Percentiles rank a stretch among this genome's conserved stretches.
Evolutionary conservation across 35 echinoderm and acorn worm species (phyloP).

Genomic region (Apostichopus californicus): DNA sequence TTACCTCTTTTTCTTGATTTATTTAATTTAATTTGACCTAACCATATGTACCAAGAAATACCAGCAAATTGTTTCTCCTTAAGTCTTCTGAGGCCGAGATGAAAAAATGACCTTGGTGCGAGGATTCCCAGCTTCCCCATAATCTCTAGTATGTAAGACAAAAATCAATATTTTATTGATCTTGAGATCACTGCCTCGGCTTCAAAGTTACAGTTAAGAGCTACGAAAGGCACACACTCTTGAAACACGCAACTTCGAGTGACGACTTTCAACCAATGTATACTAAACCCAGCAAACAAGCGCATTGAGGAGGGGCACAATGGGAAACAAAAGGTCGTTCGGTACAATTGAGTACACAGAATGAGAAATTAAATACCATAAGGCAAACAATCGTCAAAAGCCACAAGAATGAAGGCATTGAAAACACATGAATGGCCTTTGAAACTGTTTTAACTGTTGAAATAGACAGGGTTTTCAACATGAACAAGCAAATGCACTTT

Average conservation of each 20-base stretch:
- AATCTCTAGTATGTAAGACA: background rate
- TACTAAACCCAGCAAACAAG: background rate
- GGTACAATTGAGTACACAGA: background rate
- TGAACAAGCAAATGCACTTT: background rate
- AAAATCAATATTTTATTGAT: constrained; percentile 6
- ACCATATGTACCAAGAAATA: too few species aligned
- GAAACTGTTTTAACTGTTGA: background rate
- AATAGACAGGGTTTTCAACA: too few species aligned
- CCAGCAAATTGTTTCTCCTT: background rate
- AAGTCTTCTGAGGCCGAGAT: background rate
- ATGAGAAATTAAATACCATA: background rate
- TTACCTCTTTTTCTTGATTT: too few species aligned
- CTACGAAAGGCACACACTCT: background rate
- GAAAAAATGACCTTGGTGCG: background rate
- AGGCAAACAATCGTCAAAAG: background rate
- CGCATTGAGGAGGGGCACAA: background rate
- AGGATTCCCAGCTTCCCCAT: background rate
- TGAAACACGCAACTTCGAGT: background rate
- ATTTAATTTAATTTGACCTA: too few species aligned
- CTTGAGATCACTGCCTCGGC: background rate
- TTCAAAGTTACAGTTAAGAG: background rate
- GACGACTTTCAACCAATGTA: too few species aligned
- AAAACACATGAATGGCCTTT: background rate
- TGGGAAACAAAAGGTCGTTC: background rate
- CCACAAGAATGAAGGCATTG: background rate